These are phyloP conservation scores for Hylaeus anthracinus DNA, from an alignment of 1,140 invertebrate genomes.

Conservation along the genomic window DNA sequence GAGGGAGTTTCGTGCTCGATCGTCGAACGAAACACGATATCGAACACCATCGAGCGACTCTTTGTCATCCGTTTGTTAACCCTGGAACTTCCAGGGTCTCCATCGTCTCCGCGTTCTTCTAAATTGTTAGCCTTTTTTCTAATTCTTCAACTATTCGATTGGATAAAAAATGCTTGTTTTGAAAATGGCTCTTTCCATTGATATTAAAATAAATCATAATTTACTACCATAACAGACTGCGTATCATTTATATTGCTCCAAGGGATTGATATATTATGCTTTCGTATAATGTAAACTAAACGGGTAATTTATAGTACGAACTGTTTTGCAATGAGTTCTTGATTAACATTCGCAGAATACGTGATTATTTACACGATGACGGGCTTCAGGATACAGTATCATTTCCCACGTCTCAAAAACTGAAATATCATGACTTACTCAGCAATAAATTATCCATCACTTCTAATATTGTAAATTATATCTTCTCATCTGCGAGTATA, in stretches of 20 bases:
- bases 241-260: background rate
- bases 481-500: no score
- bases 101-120: no score
- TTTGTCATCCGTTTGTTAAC: background rate
- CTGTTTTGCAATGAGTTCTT: slow-evolving; percentile 1
- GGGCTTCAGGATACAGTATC: background rate
- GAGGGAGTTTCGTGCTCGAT: slow-evolving; percentile 30
- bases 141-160: no score
- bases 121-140: no score
- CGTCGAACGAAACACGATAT: slow-evolving; percentile 31
- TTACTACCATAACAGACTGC: background rate
- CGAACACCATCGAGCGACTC: slow-evolving; percentile 4
- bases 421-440: background rate
- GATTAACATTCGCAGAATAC: background rate
- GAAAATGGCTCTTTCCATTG: background rate
- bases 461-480: no score
- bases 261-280: background rate
- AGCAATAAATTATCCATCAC: no score
- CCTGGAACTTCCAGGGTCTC: no score
- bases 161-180: no score
- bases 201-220: background rate
- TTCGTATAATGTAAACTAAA: background rate
- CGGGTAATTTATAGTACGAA: background rate
- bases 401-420: background rate
- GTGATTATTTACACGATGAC: background rate